Evolutionary conservation across 2,888 invertebrate genomes (phyloP).

Genomic region (Drosophila stalkeri): DNA sequence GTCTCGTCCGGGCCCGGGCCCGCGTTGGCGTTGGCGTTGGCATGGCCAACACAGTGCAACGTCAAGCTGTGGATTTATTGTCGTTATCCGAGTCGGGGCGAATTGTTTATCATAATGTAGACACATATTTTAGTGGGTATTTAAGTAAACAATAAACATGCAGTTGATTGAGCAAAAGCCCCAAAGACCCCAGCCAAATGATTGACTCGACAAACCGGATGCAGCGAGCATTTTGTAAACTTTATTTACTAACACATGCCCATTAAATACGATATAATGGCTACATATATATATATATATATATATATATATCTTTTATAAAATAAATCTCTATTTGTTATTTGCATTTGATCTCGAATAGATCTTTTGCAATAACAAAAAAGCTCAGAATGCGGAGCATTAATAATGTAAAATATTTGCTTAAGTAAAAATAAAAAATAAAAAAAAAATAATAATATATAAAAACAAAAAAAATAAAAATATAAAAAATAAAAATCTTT

Average conservation of each 20-base stretch:
- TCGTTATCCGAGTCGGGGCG: conserved; percentile 62
- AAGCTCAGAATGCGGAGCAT: background rate
- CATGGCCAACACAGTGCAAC: conserved; percentile 39
- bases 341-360: background rate
- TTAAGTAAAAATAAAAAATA: too few relatives aligned
- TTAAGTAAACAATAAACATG: conserved; percentile 71
- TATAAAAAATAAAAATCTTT: too few relatives aligned
- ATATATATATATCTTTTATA: background rate
- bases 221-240: conserved; percentile 1
- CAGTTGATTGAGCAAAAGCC: conserved; percentile 38
- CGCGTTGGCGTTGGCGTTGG: conserved; percentile 76
- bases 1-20: conserved; percentile 17
- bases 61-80: conserved; percentile 70
- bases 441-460: too few relatives aligned
- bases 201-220: conserved; percentile 1
- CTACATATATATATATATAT: too few relatives aligned
- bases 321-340: conserved; percentile 2
- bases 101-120: conserved; percentile 77
- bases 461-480: too few relatives aligned
- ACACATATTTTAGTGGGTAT: conserved; percentile 72
- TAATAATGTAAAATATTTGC: background rate
- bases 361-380: background rate
- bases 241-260: conserved; percentile 5
- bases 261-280: background rate
- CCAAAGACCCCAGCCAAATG: conserved; percentile 8